Evolutionary conservation across 2,113 vertebrate species (phyloP).

Genomic region (Spea bombifrons): DNA sequence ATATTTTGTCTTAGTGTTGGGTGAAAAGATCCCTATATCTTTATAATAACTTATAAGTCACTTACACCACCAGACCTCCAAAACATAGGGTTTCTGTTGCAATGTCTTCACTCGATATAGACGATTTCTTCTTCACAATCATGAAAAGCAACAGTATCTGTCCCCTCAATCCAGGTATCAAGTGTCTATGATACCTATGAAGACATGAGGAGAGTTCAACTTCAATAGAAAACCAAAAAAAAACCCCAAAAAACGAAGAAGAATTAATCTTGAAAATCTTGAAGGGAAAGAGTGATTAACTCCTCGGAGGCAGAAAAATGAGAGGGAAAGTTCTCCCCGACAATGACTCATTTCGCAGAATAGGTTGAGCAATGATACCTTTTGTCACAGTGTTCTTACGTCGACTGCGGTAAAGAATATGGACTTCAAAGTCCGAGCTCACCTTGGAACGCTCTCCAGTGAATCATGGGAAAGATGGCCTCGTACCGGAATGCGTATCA

Average conservation of each 20-base stretch:
- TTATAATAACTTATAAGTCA: too few species aligned
- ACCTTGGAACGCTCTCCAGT: background rate
- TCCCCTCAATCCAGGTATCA: too few species aligned
- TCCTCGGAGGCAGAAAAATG: conserved; percentile 16
- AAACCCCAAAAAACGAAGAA: background rate
- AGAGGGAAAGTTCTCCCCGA: conserved; percentile 21
- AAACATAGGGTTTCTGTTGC: too few species aligned
- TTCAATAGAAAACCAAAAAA: too few species aligned
- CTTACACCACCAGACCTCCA: too few species aligned
- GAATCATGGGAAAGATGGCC: background rate
- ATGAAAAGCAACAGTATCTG: too few species aligned
- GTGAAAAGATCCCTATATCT: too few species aligned
- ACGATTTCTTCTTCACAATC: too few species aligned
- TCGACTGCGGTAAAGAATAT: background rate
- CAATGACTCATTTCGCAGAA: background rate
- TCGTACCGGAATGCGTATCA: background rate
- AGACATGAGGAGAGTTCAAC: too few species aligned
- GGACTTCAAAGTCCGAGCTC: background rate
- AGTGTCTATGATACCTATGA: too few species aligned
- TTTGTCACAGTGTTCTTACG: background rate
- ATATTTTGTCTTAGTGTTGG: too few species aligned
- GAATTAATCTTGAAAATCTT: background rate
- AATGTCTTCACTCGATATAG: too few species aligned
- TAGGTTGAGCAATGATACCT: background rate
- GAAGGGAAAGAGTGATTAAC: conserved; percentile 9